Percentiles rank a stretch among this genome's conserved stretches.
These are phyloP conservation scores for Muscidifurax raptorellus DNA, from an alignment of 1,140 invertebrate species.

Conservation along the genomic window DNA sequence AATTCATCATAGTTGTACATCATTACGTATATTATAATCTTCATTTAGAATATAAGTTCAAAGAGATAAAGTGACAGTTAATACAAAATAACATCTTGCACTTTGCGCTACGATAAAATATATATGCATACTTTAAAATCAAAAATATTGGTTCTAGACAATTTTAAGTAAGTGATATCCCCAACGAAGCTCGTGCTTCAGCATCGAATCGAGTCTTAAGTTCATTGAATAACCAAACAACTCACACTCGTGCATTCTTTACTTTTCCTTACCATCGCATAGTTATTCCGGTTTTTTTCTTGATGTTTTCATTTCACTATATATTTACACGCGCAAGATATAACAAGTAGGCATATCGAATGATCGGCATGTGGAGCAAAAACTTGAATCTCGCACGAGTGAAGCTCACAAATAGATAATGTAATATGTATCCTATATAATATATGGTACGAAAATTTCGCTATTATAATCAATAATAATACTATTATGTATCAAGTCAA, in stretches of 20 bases:
- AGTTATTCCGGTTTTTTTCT: neutral
- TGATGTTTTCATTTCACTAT: neutral
- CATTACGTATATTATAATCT: neutral
- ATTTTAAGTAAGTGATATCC: slow-evolving; percentile 14
- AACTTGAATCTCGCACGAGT: slow-evolving; percentile 37
- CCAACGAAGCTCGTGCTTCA: slow-evolving; percentile 26
- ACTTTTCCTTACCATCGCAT: neutral
- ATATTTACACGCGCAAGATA: slow-evolving; percentile 46
- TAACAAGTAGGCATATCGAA: slow-evolving; percentile 45
- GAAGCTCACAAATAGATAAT: slow-evolving; percentile 44
- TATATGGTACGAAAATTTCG: slow-evolving; percentile 62
- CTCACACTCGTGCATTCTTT: slow-evolving; percentile 18
- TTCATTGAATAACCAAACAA: slow-evolving; percentile 21
- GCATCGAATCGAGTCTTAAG: neutral
- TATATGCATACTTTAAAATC: neutral
- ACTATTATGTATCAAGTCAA: slow-evolving; percentile 62
- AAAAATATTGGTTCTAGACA: slow-evolving; percentile 30
- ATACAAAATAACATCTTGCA: neutral
- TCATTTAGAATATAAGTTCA: neutral
- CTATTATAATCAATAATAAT: slow-evolving; percentile 66
- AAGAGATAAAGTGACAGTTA: neutral
- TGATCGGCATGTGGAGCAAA: slow-evolving; percentile 28
- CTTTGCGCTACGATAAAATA: neutral
- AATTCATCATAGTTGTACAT: neutral
- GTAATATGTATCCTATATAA: slow-evolving; percentile 46